Evolutionary conservation across 1,140 invertebrate species (phyloP).

Genomic region (Dufourea novaeangliae): DNA sequence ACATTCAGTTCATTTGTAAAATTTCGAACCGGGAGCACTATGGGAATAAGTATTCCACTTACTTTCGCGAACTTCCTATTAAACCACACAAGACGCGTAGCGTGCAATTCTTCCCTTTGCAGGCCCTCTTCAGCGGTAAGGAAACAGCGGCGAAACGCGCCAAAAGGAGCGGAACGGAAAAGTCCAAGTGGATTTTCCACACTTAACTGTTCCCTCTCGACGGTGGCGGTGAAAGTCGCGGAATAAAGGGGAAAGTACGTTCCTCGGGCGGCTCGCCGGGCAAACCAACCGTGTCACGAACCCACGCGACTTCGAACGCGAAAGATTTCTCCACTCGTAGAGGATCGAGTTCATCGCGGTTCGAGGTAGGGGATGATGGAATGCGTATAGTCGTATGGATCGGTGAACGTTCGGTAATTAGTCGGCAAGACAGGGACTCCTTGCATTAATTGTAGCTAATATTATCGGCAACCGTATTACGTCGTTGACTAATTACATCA

Average conservation of each 20-base stretch:
- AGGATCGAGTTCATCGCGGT: background rate
- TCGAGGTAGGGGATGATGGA: background rate
- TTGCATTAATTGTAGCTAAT: conserved; percentile 55
- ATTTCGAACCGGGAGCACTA: too few species aligned
- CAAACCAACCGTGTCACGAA: background rate
- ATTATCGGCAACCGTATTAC: conserved; percentile 60
- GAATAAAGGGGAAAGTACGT: background rate
- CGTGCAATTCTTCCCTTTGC: too few species aligned
- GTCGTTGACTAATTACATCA: conserved; percentile 48
- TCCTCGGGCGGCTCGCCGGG: background rate
- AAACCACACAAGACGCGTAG: background rate
- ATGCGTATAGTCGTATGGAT: conserved; percentile 11
- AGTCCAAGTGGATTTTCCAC: background rate
- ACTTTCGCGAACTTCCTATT: background rate
- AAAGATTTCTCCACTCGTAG: too few species aligned
- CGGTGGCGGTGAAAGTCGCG: background rate
- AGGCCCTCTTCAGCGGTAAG: background rate
- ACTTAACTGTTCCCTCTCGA: background rate
- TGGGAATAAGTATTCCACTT: too few species aligned
- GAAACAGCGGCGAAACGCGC: background rate
- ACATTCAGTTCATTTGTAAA: too few species aligned
- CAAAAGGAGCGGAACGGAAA: too few species aligned
- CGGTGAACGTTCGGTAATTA: conserved; percentile 38
- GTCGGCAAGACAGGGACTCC: conserved; percentile 11
- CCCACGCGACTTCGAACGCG: background rate